A percentile compares a stretch with the other conserved stretches of the same genome.
phyloP scores from a whole-genome alignment of 37 sponge, comb jelly and placozoan genomes.

The Theonella swinhoei region DNA sequence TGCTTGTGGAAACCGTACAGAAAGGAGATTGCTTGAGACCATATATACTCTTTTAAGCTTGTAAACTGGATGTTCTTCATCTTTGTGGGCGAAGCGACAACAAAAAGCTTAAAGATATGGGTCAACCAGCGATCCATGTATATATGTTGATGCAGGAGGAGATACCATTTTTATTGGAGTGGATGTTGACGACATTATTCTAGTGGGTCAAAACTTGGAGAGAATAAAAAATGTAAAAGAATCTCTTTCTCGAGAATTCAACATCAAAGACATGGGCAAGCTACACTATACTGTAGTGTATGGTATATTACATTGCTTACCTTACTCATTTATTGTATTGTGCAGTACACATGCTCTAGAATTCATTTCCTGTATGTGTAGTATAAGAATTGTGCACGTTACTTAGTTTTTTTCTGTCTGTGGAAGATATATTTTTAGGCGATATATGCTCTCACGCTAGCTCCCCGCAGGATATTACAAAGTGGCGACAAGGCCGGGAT shows the following conservation, averaged over 20 bases:
- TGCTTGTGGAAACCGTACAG: slow-evolving; percentile 71
- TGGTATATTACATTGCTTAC: too few relatives aligned
- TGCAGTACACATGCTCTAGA: too few relatives aligned
- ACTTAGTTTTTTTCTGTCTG: too few relatives aligned
- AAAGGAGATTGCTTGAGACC: too few relatives aligned
- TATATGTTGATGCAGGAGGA: background rate
- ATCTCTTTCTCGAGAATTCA: background rate
- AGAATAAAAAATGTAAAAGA: background rate
- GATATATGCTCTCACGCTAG: too few relatives aligned
- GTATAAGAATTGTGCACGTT: too few relatives aligned
- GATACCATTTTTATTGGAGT: background rate
- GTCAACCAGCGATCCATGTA: slow-evolving; percentile 50
- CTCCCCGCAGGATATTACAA: too few relatives aligned
- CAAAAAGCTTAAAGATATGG: slow-evolving; percentile 43
- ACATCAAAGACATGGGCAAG: background rate
- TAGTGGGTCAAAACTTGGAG: background rate
- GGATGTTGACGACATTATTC: background rate
- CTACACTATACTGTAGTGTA: too few relatives aligned
- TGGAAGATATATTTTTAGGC: too few relatives aligned
- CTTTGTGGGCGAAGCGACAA: slow-evolving; percentile 50
- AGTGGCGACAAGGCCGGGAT: too few relatives aligned
- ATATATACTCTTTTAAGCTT: slow-evolving; percentile 47
- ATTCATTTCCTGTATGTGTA: too few relatives aligned
- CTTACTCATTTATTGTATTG: too few relatives aligned
- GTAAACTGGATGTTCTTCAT: slow-evolving; percentile 27